phyloP scores from a whole-genome alignment of 2,797 vertebrate genomes.

The Macropus fuliginosus region DNA sequence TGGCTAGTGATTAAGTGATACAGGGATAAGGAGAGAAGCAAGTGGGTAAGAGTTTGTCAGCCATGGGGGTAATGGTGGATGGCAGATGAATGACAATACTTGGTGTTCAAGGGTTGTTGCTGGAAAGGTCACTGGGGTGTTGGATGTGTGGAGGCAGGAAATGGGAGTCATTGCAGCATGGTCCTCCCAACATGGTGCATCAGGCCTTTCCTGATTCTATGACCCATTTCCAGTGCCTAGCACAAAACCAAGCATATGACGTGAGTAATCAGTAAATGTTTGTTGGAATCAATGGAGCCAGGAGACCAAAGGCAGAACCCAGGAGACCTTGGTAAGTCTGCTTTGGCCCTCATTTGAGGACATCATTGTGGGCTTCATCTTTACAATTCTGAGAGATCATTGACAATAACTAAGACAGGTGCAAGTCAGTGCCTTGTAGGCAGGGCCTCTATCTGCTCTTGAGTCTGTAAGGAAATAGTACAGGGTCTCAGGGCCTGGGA shows the following conservation, averaged over 20 bases:
- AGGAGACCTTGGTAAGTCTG: neutral
- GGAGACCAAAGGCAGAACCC: neutral
- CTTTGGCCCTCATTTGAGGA: neutral
- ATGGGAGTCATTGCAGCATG: too few species aligned
- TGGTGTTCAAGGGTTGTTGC: neutral
- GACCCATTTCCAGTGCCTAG: neutral
- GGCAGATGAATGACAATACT: neutral
- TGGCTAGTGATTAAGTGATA: too few species aligned
- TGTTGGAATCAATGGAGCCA: neutral
- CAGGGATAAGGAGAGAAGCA: too few species aligned
- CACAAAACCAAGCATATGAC: neutral
- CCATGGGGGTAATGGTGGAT: neutral
- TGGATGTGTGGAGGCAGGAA: neutral
- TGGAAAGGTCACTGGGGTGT: neutral
- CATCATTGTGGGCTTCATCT: neutral
- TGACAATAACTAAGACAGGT: neutral
- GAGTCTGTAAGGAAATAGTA: neutral
- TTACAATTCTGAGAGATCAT: neutral
- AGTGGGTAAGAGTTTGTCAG: neutral
- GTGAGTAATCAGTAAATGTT: neutral
- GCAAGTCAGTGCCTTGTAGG: neutral
- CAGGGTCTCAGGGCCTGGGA: fast-evolving
- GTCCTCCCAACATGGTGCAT: neutral
- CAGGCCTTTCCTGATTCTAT: neutral
- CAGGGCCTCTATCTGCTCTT: neutral